These are phyloP conservation scores for Phortica okadai DNA, from an alignment of 2,888 invertebrate species.

Conservation along the genomic window DNA sequence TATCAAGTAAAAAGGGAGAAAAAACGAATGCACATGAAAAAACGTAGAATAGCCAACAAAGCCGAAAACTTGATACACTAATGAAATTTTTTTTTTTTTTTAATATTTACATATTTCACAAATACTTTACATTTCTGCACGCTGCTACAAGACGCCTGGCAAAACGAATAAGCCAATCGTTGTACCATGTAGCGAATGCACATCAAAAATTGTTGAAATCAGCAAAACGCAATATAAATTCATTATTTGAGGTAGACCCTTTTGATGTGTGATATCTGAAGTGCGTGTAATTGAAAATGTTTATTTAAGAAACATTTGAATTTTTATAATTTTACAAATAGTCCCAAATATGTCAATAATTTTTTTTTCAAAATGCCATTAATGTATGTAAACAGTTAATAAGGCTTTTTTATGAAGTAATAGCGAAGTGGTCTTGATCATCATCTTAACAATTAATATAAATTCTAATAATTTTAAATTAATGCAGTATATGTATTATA, in stretches of 20 bases:
- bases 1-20: neutral
- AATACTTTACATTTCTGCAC: neutral
- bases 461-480: no score
- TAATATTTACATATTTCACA: neutral
- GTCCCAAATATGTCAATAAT: no score
- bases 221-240: conserved; percentile 45
- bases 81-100: neutral
- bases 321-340: neutral
- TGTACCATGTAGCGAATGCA: neutral
- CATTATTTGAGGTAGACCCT: conserved; percentile 53
- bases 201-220: neutral
- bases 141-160: neutral
- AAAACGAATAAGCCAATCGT: neutral
- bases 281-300: conserved; percentile 52
- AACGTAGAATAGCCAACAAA: neutral
- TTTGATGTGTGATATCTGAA: conserved; percentile 36
- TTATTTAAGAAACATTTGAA: conserved; percentile 4
- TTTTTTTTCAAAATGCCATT: no score
- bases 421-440: no score
- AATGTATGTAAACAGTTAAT: no score
- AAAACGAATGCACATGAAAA: neutral
- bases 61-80: neutral
- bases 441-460: no score
- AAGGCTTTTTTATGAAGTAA: no score
- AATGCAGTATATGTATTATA: no score